Conservation (phyloP, 1,140 invertebrate genomes). For the roundworm (Caenorhabditis elegans) region DNA sequence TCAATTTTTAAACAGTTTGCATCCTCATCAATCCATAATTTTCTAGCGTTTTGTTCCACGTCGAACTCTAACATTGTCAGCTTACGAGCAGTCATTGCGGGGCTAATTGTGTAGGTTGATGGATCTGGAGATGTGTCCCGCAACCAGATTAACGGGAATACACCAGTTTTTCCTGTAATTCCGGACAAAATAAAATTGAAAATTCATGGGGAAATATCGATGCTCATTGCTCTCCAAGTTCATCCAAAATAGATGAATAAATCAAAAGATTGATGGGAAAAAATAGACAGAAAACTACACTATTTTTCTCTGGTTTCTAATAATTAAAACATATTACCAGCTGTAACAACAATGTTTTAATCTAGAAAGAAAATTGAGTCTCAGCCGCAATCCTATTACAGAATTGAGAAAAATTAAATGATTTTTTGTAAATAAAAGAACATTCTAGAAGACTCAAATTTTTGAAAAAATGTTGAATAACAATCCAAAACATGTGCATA, state of each 20-base stretch:
- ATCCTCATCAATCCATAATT: constrained; percentile 30
- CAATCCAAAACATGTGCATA: too few relatives aligned
- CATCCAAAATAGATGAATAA: not conserved
- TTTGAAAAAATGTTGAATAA: too few relatives aligned
- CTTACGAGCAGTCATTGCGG: constrained; percentile 57
- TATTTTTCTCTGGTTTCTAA: not conserved
- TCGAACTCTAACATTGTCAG: constrained; percentile 58
- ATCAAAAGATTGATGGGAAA: constrained; percentile 6
- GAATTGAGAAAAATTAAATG: too few relatives aligned
- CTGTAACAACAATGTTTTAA: too few relatives aligned
- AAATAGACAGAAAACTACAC: not conserved
- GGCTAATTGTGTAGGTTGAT: constrained; percentile 53
- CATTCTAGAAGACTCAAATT: too few relatives aligned
- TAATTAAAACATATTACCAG: too few relatives aligned
- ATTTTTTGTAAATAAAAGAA: too few relatives aligned
- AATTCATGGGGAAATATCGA: constrained; percentile 19
- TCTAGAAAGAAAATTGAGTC: too few relatives aligned
- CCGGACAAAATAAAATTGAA: not conserved
- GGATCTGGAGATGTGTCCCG: constrained; percentile 58
- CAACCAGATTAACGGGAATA: constrained; percentile 60
- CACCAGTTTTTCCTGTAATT: constrained; percentile 47
- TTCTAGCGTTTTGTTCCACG: constrained; percentile 30
- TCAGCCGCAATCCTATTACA: too few relatives aligned
- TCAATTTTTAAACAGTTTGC: constrained; percentile 46
- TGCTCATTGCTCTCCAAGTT: too few relatives aligned